Base-by-base conservation (phyloP, 2,797 vertebrate species). In the Eulemur rubriventer region DNA sequence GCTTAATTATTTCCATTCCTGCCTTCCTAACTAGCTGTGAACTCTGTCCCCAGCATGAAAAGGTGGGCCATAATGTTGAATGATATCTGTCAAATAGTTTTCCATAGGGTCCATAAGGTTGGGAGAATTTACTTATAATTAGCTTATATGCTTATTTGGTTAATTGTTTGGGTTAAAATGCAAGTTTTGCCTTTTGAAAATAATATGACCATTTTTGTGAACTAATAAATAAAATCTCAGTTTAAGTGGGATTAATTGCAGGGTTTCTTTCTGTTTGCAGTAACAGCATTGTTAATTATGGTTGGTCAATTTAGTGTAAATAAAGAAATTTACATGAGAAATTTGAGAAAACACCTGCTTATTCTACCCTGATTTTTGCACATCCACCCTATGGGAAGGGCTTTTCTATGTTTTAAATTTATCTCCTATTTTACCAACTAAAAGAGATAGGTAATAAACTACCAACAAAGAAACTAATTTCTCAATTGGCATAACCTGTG, bases 141-240 rank as follows among this genome's bases (percentile, higher is more conserved):
- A 88, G 41, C 67, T 93, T 76, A 38, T 41, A 4, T 95, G 43
- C 35, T 93, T 83, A 61, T 57, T 72, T 96, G 81, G 28, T 91
- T 89, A 89, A 35, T 78, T 90, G 73, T 76, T 80, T 94, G 33
- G 16, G 48, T 91, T 86, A 87, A 33, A 80, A 48, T 83, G 12
- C 28, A 94, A 73, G 3, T 26, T 65, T 93, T 84, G 57, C n/a
- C 33, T 79, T 92, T 93, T 73, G 76, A 89, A 94, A 95, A 83
- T 16, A n/a, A 1, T 81, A 63, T 83, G 70, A 73, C 7, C 14
- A 30, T 63, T 96, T 88, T 89, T 89, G 38, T 84, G 75, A 94
- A 76, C 59, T 72, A 93, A 75, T 67, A 55, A 72, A 79, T 89
- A 94, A 46, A 91, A 50, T 97, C 65, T 84, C 81, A 50, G 57